Evolutionary conservation across 2,888 invertebrate species (phyloP).

Genomic region (Phyto melanocephala): DNA sequence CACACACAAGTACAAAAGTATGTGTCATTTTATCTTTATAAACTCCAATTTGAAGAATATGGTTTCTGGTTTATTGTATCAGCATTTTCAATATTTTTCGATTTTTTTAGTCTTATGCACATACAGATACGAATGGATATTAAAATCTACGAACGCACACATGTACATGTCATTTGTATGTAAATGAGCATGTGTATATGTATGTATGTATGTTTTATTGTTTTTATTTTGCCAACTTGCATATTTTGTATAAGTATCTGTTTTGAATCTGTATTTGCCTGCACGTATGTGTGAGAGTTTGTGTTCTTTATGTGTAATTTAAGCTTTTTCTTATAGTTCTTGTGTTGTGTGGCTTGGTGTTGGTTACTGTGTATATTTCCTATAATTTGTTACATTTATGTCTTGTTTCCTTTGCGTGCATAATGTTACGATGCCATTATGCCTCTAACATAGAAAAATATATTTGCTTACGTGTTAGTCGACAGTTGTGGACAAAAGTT

Average conservation of each 20-base stretch:
- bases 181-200: conserved; percentile 1
- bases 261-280: neutral
- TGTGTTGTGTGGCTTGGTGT: neutral
- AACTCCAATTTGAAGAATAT: conserved; percentile 52
- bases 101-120: conserved; percentile 8
- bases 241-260: conserved; percentile 14
- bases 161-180: conserved; percentile 14
- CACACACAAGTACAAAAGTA: too few relatives aligned
- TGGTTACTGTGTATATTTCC: neutral
- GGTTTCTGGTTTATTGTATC: conserved; percentile 48
- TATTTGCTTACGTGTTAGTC: neutral
- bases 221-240: conserved; percentile 59
- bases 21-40: conserved; percentile 58
- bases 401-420: conserved; percentile 42
- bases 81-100: conserved; percentile 59
- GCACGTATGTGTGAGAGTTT: neutral
- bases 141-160: neutral
- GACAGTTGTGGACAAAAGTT: neutral
- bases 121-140: neutral
- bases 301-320: conserved; percentile 44
- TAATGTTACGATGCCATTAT: conserved; percentile 10
- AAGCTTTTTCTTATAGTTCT: conserved; percentile 34
- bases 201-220: neutral
- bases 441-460: neutral
- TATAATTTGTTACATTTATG: conserved; percentile 51